phyloP scores from a whole-genome alignment of 2,113 vertebrate species.

The Varanus salvator region DNA sequence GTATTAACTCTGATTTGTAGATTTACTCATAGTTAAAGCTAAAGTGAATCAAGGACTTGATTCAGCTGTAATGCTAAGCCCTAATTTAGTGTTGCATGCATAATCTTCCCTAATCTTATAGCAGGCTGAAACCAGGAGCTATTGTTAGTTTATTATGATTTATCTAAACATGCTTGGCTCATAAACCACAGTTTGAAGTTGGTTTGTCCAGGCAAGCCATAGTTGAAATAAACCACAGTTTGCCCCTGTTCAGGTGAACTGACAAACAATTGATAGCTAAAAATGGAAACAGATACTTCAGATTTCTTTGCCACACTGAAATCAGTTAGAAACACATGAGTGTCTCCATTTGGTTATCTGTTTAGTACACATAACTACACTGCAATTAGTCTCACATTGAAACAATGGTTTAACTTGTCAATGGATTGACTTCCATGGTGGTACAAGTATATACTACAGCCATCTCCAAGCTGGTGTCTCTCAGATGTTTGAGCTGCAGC shows the following conservation, averaged over 20 bases:
- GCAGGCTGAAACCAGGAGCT: too few species aligned
- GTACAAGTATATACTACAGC: too few species aligned
- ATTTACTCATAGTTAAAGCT: background rate
- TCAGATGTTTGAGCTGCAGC: too few species aligned
- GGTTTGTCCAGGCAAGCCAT: background rate
- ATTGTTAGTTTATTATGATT: background rate
- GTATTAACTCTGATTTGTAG: too few species aligned
- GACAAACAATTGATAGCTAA: background rate
- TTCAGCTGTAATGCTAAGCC: background rate
- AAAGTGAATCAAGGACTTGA: background rate
- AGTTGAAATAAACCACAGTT: background rate
- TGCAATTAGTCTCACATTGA: background rate
- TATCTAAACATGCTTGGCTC: background rate
- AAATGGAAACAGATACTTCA: background rate
- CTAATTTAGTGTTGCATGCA: background rate
- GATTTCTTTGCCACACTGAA: background rate
- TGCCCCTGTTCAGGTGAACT: background rate
- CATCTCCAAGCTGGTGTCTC: too few species aligned
- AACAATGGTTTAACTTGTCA: background rate
- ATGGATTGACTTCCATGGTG: too few species aligned
- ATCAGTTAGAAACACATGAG: background rate
- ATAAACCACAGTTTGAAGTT: background rate
- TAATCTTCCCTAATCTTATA: background rate
- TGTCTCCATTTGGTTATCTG: background rate
- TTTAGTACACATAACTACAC: background rate